phyloP scores from a whole-genome alignment of 2,888 invertebrate species.

The Autographa pulchrina region DNA sequence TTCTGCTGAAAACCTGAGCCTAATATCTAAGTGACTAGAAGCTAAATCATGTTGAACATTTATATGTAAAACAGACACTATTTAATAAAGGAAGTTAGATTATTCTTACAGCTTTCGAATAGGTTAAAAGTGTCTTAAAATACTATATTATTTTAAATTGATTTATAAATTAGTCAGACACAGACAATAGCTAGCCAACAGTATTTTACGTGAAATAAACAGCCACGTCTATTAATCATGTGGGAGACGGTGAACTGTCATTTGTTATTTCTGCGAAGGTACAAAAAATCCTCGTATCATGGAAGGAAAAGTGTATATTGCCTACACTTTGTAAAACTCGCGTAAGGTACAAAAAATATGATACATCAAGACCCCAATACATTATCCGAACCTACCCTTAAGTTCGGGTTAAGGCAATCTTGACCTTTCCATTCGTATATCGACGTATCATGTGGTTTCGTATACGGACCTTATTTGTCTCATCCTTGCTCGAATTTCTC shows the following conservation, averaged over 20 bases:
- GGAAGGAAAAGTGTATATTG: constrained; percentile 32
- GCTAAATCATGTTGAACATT: background rate
- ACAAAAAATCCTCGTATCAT: constrained; percentile 9
- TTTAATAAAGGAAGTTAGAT: background rate
- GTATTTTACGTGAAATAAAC: background rate
- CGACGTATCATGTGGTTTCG: background rate
- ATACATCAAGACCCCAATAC: constrained; percentile 15
- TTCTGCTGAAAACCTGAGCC: constrained; percentile 7
- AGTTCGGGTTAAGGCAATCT: constrained; percentile 11
- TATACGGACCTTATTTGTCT: constrained; percentile 16
- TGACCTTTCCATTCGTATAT: constrained; percentile 31
- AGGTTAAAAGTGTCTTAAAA: background rate
- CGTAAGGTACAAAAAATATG: constrained; percentile 31
- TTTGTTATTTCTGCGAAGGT: constrained; percentile 4
- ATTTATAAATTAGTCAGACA: background rate
- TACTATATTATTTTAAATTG: background rate
- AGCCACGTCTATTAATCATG: background rate
- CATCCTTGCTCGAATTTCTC: constrained; percentile 17
- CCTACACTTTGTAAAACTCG: constrained; percentile 31
- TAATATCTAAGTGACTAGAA: background rate
- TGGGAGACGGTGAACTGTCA: background rate
- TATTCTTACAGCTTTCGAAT: background rate
- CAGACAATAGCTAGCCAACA: background rate
- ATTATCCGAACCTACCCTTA: constrained; percentile 16
- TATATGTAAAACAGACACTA: background rate